These are phyloP conservation scores for Trimorus sp. DNA, from an alignment of 2,888 invertebrate species.

Conservation along the genomic window DNA sequence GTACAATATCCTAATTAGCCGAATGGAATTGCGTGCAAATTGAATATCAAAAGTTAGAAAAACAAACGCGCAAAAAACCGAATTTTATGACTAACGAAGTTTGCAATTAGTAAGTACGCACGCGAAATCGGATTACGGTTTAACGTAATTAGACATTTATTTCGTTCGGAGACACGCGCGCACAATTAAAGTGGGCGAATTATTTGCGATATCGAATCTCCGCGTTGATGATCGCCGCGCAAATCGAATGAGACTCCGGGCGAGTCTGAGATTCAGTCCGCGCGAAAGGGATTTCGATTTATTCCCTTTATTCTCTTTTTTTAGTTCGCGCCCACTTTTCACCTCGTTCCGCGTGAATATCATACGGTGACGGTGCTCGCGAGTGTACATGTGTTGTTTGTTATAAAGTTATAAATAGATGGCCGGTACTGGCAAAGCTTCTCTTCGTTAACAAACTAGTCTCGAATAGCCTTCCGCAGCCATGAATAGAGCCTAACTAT, in stretches of 20 bases:
- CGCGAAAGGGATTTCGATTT: no score
- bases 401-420: constrained; percentile 48
- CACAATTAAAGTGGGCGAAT: constrained; percentile 35
- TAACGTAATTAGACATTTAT: constrained; percentile 47
- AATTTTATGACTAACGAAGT: constrained; percentile 51
- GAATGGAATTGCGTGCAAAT: no score
- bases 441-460: constrained; percentile 41
- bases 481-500: constrained; percentile 49
- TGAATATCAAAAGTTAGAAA: constrained; percentile 31
- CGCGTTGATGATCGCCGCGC: constrained; percentile 14
- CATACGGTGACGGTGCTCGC: constrained; percentile 12
- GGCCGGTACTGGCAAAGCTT: constrained; percentile 13
- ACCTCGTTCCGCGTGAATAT: constrained; percentile 5
- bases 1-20: no score
- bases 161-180: constrained; percentile 37
- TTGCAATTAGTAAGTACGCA: constrained; percentile 49
- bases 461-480: constrained; percentile 35
- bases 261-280: constrained; percentile 19
- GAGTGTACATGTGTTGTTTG: constrained; percentile 20
- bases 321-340: neutral
- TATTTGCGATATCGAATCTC: constrained; percentile 37
- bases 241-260: constrained; percentile 31
- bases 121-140: constrained; percentile 24
- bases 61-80: constrained; percentile 36
- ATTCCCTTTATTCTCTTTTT: constrained; percentile 3